Evolutionary conservation across 2,797 vertebrate species (phyloP).

Genomic region (Myripristis jacobus): DNA sequence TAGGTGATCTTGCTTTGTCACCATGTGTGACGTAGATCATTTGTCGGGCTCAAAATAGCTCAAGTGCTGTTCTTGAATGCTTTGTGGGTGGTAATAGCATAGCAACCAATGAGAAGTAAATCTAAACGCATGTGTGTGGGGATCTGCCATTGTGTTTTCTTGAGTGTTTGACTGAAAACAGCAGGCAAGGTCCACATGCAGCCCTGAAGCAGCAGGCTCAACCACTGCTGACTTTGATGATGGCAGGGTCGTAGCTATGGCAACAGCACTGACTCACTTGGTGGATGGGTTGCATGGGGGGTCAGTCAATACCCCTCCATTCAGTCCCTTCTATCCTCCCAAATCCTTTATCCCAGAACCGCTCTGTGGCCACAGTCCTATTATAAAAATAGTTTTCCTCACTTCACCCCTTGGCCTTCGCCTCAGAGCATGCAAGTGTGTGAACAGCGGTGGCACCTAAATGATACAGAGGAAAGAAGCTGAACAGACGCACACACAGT

Average conservation of each 20-base stretch:
- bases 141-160: conserved; percentile 14
- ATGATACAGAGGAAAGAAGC: conserved; percentile 9
- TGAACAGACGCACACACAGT: not conserved
- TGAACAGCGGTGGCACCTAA: conserved; percentile 1
- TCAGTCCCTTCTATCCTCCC: no score
- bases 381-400: conserved; percentile 35
- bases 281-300: conserved; percentile 32
- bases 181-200: conserved; percentile 40
- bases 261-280: conserved; percentile 51
- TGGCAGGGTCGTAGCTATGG: conserved; percentile 61
- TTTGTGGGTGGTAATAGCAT: conserved; percentile 48
- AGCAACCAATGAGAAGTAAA: conserved; percentile 52
- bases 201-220: conserved; percentile 50
- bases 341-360: conserved; percentile 28
- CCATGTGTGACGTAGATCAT: conserved; percentile 47
- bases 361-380: conserved; percentile 22
- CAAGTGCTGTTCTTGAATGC: conserved; percentile 55
- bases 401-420: conserved; percentile 5
- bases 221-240: conserved; percentile 32
- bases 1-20: conserved; percentile 55
- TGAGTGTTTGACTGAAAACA: conserved; percentile 40
- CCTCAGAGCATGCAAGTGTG: not conserved
- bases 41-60: conserved; percentile 64
- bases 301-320: conserved; percentile 56
- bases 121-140: conserved; percentile 16